A percentile compares a stretch with the other conserved stretches of the same genome.
These are phyloP conservation scores for Eupelmus urozonus DNA, from an alignment of 2,888 invertebrate genomes.

Conservation along the genomic window DNA sequence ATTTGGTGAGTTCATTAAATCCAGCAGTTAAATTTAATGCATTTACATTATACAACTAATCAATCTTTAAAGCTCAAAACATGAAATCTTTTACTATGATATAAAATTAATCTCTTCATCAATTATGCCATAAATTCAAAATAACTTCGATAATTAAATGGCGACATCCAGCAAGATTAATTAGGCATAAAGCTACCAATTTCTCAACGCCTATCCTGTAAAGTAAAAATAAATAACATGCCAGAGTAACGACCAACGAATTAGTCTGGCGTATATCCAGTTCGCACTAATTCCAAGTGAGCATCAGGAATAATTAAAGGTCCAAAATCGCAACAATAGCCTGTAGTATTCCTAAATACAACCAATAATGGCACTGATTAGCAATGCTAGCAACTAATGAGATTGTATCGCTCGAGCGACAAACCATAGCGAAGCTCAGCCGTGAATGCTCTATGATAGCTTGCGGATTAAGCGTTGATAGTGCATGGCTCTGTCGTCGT, in stretches of 20 bases:
- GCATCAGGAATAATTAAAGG: conserved; percentile 46
- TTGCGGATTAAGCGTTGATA: conserved; percentile 34
- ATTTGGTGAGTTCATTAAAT: neutral
- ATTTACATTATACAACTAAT: neutral
- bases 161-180: neutral
- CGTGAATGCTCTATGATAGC: conserved; percentile 26
- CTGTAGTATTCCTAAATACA: conserved; percentile 31
- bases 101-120: neutral
- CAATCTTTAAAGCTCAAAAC: neutral
- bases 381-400: conserved; percentile 49
- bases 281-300: conserved; percentile 20
- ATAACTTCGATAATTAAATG: neutral
- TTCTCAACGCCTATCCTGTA: neutral
- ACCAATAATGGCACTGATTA: conserved; percentile 55
- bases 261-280: conserved; percentile 4
- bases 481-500: no score
- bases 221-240: neutral
- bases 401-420: conserved; percentile 51
- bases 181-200: neutral
- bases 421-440: conserved; percentile 36
- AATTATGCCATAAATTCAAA: neutral
- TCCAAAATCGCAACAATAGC: conserved; percentile 44
- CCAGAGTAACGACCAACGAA: neutral
- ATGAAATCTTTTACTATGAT: neutral
- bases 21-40: conserved; percentile 12